Evolutionary conservation across 2,113 vertebrate genomes (phyloP).

Genomic region (Thryonomys swinderianus): DNA sequence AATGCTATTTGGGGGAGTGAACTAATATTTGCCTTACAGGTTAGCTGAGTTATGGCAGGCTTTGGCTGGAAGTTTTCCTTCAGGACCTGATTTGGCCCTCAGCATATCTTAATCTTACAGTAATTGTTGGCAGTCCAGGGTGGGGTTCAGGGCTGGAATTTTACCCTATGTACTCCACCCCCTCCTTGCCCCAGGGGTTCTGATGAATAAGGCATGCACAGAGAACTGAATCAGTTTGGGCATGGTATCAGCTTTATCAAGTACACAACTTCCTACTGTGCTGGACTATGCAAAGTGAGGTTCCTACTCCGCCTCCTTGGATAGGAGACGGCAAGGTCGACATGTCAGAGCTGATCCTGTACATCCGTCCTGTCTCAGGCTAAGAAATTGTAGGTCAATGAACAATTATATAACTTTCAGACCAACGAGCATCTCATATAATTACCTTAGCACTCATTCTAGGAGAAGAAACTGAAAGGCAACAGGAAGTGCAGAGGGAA

Average conservation of each 20-base stretch:
- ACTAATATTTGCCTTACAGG: constrained; percentile 64
- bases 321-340: neutral
- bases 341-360: neutral
- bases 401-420: neutral
- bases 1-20: constrained; percentile 72
- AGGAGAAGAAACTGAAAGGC: neutral
- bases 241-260: constrained; percentile 65
- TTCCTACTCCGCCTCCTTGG: neutral
- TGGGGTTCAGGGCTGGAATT: constrained; percentile 70
- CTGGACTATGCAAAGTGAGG: constrained; percentile 37
- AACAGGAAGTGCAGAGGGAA: neutral
- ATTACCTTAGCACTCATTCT: neutral
- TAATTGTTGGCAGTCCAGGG: constrained; percentile 75
- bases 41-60: constrained; percentile 65
- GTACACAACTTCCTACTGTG: constrained; percentile 17
- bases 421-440: neutral
- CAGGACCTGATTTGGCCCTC: constrained; percentile 75
- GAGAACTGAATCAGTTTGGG: constrained; percentile 66
- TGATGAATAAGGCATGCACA: constrained; percentile 64
- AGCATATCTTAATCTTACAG: constrained; percentile 67
- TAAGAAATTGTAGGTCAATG: neutral
- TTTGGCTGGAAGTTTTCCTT: constrained; percentile 57
- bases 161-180: constrained; percentile 42
- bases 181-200: constrained; percentile 58
- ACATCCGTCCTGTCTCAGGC: neutral